Evolutionary conservation across 2,113 vertebrate species (phyloP).

Genomic region (Tricholaema leucomelas): DNA sequence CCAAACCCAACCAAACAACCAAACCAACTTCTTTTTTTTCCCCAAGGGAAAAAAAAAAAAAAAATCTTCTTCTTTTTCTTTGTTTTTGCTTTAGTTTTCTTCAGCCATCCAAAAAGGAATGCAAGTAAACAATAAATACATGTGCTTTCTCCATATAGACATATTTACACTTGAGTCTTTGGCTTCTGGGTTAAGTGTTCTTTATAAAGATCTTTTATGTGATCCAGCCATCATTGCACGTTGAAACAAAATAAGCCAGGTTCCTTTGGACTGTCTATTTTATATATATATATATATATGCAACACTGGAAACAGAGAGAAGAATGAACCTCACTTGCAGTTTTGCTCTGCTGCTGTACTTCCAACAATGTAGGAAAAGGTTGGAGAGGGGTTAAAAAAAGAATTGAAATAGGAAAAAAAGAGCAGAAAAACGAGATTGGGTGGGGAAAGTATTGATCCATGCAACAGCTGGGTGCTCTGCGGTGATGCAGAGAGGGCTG

Average conservation of each 20-base stretch:
- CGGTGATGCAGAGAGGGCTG: constrained; percentile 72
- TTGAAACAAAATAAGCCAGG: constrained; percentile 86
- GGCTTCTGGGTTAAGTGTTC: constrained; percentile 94
- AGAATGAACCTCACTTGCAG: constrained; percentile 72
- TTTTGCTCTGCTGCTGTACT: constrained; percentile 74
- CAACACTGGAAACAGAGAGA: constrained; percentile 75
- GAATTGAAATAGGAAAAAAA: constrained; percentile 34
- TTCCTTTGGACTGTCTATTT: constrained; percentile 69
- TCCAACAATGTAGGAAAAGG: neutral
- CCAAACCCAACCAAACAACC: too few species aligned
- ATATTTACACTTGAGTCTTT: constrained; percentile 99
- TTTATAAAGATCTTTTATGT: constrained; percentile 84
- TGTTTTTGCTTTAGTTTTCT: neutral
- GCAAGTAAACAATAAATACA: constrained; percentile 99
- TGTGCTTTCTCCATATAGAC: constrained; percentile 98
- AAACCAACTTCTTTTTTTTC: constrained; percentile 50
- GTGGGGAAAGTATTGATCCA: constrained; percentile 71
- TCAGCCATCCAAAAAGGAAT: constrained; percentile 91
- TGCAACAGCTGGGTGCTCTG: constrained; percentile 79
- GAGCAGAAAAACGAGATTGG: constrained; percentile 65
- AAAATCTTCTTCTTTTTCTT: constrained; percentile 62
- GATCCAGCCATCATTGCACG: constrained; percentile 91
- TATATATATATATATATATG: constrained; percentile 72
- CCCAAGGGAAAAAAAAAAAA: constrained; percentile 74
- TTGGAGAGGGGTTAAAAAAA: constrained; percentile 53